phyloP scores from a whole-genome alignment of 2,888 invertebrate species.

The Cremastinae sp. region DNA sequence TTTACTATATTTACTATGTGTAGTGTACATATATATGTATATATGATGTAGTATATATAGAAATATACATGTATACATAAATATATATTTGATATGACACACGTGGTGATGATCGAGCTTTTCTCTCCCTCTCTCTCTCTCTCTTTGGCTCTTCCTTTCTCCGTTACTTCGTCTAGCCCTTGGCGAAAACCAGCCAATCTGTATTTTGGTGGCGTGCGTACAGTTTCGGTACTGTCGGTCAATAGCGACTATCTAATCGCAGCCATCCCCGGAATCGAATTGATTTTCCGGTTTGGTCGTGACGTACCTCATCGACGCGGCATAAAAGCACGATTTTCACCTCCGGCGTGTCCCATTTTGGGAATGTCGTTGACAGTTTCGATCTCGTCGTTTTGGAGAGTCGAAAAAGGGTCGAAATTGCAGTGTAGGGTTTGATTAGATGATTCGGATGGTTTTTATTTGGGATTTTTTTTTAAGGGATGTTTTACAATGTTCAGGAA shows the following conservation, averaged over 20 bases:
- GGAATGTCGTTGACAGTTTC: background rate
- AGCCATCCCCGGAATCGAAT: conserved; percentile 37
- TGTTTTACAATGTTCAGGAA: too few species aligned
- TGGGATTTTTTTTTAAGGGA: too few species aligned
- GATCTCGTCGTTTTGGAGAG: too few species aligned
- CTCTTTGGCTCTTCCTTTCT: background rate
- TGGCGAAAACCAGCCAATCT: too few species aligned
- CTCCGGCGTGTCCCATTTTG: background rate
- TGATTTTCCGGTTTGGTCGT: conserved; percentile 16
- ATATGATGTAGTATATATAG: too few species aligned
- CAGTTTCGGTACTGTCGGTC: conserved; percentile 46
- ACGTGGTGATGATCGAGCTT: conserved; percentile 9
- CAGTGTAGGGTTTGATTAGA: too few species aligned
- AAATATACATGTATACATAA: too few species aligned
- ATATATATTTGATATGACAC: too few species aligned
- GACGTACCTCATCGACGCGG: conserved; percentile 28
- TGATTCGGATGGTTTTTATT: too few species aligned
- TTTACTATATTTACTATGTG: too few species aligned
- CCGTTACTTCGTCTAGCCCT: background rate
- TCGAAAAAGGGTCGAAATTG: too few species aligned
- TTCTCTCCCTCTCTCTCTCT: conserved; percentile 26
- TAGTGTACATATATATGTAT: too few species aligned
- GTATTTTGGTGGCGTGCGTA: background rate
- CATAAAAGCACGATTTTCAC: background rate
- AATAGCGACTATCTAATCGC: conserved; percentile 59